Conservation (phyloP, 1,140 invertebrate genomes). For the Forficula auricularia region DNA sequence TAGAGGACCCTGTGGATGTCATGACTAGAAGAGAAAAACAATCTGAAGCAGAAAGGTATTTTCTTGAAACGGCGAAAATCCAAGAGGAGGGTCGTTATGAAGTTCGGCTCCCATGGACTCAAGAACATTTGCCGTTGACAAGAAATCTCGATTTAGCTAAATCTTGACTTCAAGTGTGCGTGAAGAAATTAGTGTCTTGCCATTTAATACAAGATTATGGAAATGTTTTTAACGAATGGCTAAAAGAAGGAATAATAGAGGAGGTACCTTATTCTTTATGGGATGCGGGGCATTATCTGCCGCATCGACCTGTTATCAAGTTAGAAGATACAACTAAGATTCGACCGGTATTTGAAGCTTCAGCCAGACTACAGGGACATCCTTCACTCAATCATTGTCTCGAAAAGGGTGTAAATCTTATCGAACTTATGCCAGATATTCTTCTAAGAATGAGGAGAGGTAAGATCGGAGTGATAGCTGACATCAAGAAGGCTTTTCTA, state of each 20-base stretch:
- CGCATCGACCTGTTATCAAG: constrained; percentile 21
- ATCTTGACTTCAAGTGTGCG: constrained; percentile 12
- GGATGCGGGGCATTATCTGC: constrained; percentile 17
- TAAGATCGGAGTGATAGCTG: constrained; percentile 21
- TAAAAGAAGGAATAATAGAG: constrained; percentile 18
- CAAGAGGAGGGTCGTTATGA: constrained; percentile 17
- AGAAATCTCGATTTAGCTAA: constrained; percentile 14
- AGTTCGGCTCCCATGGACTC: constrained; percentile 19
- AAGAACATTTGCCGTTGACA: constrained; percentile 15
- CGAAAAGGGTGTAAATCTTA: constrained; percentile 23
- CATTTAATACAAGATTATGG: constrained; percentile 18
- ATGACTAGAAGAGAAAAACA: constrained; percentile 14
- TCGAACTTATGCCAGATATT: constrained; percentile 23
- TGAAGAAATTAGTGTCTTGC: constrained; percentile 14
- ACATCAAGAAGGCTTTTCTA: constrained; percentile 27
- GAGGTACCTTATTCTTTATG: constrained; percentile 14
- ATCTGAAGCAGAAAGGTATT: constrained; percentile 16
- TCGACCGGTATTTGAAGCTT: constrained; percentile 13
- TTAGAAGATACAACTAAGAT: constrained; percentile 18
- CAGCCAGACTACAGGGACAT: constrained; percentile 13
- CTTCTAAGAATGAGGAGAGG: constrained; percentile 22
- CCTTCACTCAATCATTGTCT: constrained; percentile 24
- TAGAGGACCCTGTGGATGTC: constrained; percentile 20
- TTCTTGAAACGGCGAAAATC: constrained; percentile 16
- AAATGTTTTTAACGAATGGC: constrained; percentile 19